These are phyloP conservation scores for Potamarius usumacintae DNA, from an alignment of 2,113 vertebrate genomes.

Conservation along the genomic window DNA sequence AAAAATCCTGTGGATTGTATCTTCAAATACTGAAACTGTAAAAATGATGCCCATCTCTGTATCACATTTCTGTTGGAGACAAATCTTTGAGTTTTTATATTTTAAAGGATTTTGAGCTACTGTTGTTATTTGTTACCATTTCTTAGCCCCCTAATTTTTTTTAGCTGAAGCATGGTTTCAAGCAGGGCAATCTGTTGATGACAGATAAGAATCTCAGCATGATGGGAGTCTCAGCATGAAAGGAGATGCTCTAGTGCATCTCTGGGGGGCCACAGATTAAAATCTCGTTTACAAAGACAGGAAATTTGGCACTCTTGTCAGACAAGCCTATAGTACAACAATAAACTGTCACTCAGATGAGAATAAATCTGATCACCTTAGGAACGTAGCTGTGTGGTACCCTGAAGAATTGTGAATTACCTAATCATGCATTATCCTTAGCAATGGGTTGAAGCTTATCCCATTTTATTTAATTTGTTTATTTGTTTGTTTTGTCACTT, in stretches of 20 bases:
- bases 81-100: background rate
- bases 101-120: background rate
- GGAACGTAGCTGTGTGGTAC: background rate
- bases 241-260: conserved; percentile 66
- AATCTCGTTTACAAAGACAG: conserved; percentile 75
- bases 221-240: conserved; percentile 59
- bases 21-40: background rate
- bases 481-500: conserved; percentile 35
- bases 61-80: background rate
- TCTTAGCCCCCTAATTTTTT: background rate
- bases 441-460: background rate
- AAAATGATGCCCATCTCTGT: background rate
- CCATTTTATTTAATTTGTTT: background rate
- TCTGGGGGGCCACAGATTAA: conserved; percentile 73
- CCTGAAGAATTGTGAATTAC: background rate
- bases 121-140: background rate
- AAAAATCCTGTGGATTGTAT: background rate
- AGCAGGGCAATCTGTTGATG: conserved; percentile 55
- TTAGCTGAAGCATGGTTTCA: conserved; percentile 56
- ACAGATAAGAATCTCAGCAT: conserved; percentile 56
- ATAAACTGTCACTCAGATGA: conserved; percentile 25
- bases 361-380: conserved; percentile 23
- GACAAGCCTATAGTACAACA: conserved; percentile 63
- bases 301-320: conserved; percentile 68
- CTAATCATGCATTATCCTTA: conserved; percentile 7